phyloP scores from a whole-genome alignment of 1,140 invertebrate species.

The Bactericera cockerelli region DNA sequence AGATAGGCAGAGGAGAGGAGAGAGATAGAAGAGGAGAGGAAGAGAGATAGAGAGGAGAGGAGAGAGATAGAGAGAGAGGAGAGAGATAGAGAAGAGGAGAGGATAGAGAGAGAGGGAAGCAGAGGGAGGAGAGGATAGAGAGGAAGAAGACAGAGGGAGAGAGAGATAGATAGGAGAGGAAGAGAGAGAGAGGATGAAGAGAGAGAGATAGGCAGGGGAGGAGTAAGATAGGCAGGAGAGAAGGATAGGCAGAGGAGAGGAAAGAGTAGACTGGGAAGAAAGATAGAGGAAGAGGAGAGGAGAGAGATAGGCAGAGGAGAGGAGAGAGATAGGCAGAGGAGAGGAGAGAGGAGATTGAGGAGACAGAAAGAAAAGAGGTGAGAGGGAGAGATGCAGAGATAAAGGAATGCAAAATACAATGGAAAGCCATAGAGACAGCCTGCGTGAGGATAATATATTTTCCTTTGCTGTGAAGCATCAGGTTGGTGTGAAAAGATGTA shows the following conservation, averaged over 20 bases:
- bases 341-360: neutral
- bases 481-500: too few species aligned
- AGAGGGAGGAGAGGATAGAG: neutral
- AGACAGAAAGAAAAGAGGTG: too few species aligned
- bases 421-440: too few species aligned
- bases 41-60: neutral
- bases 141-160: neutral
- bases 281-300: slow-evolving; percentile 7
- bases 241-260: neutral
- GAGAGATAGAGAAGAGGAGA: neutral
- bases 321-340: slow-evolving; percentile 10
- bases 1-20: neutral
- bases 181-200: neutral
- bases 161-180: neutral
- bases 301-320: slow-evolving; percentile 13
- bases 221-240: neutral
- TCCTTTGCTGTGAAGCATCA: too few species aligned
- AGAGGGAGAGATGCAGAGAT: too few species aligned
- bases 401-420: too few species aligned
- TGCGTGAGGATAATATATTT: too few species aligned
- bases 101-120: neutral
- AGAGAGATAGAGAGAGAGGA: neutral
- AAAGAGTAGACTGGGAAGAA: too few species aligned
- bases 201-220: neutral
- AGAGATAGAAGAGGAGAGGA: neutral